Percentiles rank a stretch among this genome's conserved stretches.
Evolutionary conservation across 2,113 vertebrate species (phyloP).

Genomic region (Pontoporia blainvillei): DNA sequence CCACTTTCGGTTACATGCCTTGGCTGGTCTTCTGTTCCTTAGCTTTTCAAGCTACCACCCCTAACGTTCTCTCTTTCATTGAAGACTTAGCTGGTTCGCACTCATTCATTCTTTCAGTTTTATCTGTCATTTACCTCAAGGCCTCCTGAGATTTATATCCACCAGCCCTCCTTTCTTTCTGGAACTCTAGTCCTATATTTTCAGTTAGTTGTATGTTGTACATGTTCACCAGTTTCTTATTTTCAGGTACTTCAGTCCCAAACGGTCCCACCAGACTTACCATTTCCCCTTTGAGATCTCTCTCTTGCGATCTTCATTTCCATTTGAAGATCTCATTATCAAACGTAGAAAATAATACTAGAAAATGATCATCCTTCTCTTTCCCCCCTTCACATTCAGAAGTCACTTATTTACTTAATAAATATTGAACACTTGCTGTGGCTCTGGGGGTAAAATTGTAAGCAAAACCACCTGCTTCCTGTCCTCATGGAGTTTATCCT

Average conservation of each 20-base stretch:
- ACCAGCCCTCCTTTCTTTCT: background rate
- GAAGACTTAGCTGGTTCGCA: background rate
- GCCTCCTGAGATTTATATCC: background rate
- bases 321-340: background rate
- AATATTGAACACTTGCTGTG: background rate
- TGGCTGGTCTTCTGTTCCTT: background rate
- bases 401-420: background rate
- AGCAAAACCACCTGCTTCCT: background rate
- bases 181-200: background rate
- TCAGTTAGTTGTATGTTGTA: background rate
- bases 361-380: background rate
- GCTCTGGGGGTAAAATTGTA: background rate
- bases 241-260: background rate
- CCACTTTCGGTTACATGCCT: no score
- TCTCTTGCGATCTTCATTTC: background rate
- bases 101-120: background rate
- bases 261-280: background rate
- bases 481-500: background rate
- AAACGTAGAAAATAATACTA: background rate
- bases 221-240: background rate
- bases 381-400: background rate
- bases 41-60: background rate
- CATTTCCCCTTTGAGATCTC: background rate
- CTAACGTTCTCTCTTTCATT: background rate
- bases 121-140: background rate